Percentiles rank a stretch among this genome's conserved stretches.
phyloP scores from a whole-genome alignment of 2,888 invertebrate species.

The Aspidapion aeneum region DNA sequence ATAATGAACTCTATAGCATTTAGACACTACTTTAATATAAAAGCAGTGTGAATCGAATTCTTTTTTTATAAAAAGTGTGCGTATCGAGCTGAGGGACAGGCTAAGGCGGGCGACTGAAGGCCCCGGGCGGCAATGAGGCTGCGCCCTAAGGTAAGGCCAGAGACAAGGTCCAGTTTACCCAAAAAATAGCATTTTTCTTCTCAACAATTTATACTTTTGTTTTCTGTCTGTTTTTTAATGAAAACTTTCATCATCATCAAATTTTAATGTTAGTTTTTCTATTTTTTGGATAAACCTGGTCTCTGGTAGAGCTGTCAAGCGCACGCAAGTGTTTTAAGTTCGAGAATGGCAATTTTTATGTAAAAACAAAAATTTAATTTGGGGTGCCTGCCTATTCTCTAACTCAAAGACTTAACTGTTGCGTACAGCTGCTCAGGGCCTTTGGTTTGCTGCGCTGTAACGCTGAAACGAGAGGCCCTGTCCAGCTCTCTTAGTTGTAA shows the following conservation, averaged over 20 bases:
- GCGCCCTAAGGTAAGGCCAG: conserved; percentile 44
- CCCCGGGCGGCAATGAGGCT: conserved; percentile 33
- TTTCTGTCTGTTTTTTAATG: too few relatives aligned
- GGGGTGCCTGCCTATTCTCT: background rate
- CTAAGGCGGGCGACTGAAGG: conserved; percentile 22
- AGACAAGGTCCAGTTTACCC: background rate
- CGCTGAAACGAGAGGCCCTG: conserved; percentile 47
- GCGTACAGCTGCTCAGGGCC: conserved; percentile 49
- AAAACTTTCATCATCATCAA: too few relatives aligned
- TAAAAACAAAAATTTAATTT: background rate
- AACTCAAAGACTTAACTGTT: conserved; percentile 11
- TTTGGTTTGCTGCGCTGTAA: conserved; percentile 46
- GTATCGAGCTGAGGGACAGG: background rate
- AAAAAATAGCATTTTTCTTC: background rate
- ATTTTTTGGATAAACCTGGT: background rate
- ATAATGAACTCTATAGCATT: too few relatives aligned
- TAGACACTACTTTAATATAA: too few relatives aligned
- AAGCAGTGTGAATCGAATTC: too few relatives aligned
- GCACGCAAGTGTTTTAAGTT: background rate
- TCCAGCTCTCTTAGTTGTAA: conserved; percentile 33
- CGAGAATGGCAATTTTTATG: background rate
- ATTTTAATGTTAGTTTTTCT: too few relatives aligned
- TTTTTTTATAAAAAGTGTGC: too few relatives aligned
- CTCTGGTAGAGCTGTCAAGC: background rate
- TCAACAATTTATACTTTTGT: too few relatives aligned